Conservation (phyloP, 2,113 vertebrate genomes). For the Seriola quinqueradiata region DNA sequence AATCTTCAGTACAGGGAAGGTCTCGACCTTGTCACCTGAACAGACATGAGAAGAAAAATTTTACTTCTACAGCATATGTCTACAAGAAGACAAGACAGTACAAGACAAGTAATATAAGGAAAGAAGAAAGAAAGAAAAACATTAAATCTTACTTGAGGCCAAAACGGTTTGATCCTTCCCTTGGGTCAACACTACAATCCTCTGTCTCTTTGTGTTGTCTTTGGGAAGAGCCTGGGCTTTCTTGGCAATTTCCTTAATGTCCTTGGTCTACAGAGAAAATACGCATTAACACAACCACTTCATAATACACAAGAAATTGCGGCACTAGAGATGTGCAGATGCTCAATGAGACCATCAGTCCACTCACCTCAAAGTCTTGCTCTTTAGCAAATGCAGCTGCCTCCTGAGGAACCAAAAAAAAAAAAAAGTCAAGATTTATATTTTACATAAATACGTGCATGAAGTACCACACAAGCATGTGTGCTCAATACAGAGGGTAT, state of each 20-base stretch:
- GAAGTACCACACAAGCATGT: neutral
- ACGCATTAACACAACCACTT: constrained; percentile 13
- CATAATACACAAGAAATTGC: neutral
- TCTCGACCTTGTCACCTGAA: constrained; percentile 86
- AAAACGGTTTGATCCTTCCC: constrained; percentile 92
- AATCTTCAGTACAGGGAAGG: constrained; percentile 91
- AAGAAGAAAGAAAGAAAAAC: neutral
- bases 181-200: constrained; percentile 94
- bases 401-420: constrained; percentile 89
- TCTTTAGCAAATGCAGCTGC: constrained; percentile 93
- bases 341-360: constrained; percentile 65
- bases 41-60: constrained; percentile 60
- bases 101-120: neutral
- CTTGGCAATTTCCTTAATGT: constrained; percentile 93
- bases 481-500: neutral
- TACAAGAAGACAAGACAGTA: neutral
- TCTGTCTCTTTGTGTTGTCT: constrained; percentile 90
- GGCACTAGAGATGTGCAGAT: constrained; percentile 3
- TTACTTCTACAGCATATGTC: neutral
- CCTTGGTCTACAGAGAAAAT: constrained; percentile 87
- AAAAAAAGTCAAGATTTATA: neutral
- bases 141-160: constrained; percentile 85
- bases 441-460: neutral
- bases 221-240: constrained; percentile 93
- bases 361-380: constrained; percentile 96